Base-by-base conservation (phyloP, 37 sponge, comb jelly and placozoan genomes). In the Theonella swinhoei region DNA sequence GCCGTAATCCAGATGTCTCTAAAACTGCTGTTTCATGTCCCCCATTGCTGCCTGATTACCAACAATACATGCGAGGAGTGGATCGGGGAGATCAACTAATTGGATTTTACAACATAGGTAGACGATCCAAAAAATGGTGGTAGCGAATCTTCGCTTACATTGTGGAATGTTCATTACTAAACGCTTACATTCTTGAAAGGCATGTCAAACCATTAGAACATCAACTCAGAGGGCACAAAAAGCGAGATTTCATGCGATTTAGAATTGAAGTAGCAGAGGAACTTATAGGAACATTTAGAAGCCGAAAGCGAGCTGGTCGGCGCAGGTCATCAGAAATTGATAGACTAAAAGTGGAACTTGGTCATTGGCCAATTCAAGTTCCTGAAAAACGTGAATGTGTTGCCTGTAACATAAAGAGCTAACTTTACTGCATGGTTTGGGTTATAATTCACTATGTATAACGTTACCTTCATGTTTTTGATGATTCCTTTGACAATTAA, bases 71-170 rank as follows among this genome's bases (percentile, higher is more conserved):
- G 88, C 3, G 81, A 40, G 88, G 81, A 1, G 88, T 87, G 28
- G 88, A 80, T 39, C 2, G 81, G 5, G 74, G 81, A 2, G 81
- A 80, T 41, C 81, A 87, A 38, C 40, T 87, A 37, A 75, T 84
- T 30, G 38, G 26, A 47, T 34, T 26, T 1, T 85, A 75, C 70
- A 76, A 76, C 39, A n/a, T 26, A 29, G 75, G 81, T 4, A 60
- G 88, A 36, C 37, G 75, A 22, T 78, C 81, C 0, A 72, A 73
- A 68, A 87, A 87, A 25, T 79, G 75, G 81, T 85, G 87, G 79
- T 67, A 80, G 39, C 2, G 87, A 43, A n/a, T 87, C 33, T 81
- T 81, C 30, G 63, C 24, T 36, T 35, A 86, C 32, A n/a, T 72
- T 1, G 1, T 87, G 11, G 88, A 87, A 41, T 34, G 37, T 24